These are phyloP conservation scores for Endotricha flammealis DNA, from an alignment of 2,888 invertebrate species.

Conservation along the genomic window DNA sequence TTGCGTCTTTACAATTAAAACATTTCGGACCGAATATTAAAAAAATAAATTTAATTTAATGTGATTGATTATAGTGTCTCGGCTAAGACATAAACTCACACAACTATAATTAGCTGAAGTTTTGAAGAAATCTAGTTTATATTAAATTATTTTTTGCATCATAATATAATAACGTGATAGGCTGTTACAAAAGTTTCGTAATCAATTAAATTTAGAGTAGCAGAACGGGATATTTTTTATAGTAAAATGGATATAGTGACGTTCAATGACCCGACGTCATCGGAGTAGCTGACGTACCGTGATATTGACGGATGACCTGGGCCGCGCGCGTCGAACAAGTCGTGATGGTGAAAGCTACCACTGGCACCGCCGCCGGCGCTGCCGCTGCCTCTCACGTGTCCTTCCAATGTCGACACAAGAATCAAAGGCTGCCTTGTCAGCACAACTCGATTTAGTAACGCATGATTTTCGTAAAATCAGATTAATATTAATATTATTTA, in stretches of 20 bases:
- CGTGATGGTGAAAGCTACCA: slow-evolving; percentile 22
- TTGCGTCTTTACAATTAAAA: no score
- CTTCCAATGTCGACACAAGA: slow-evolving; percentile 12
- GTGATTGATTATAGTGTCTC: no score
- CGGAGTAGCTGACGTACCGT: slow-evolving; percentile 16
- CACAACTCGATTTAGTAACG: slow-evolving; percentile 1
- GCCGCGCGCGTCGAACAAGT: slow-evolving; percentile 5
- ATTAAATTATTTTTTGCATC: no score
- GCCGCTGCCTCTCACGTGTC: slow-evolving; percentile 12
- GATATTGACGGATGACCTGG: slow-evolving; percentile 20
- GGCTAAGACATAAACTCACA: no score
- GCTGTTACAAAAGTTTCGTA: no score
- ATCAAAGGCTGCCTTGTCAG: background rate
- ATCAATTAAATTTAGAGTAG: slow-evolving; percentile 1
- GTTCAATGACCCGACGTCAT: slow-evolving; percentile 11
- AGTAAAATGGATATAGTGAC: background rate
- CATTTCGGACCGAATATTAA: no score
- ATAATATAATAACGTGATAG: no score
- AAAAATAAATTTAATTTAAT: no score
- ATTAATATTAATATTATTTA: no score
- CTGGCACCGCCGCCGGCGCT: slow-evolving; percentile 1
- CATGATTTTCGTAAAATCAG: background rate
- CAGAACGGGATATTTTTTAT: slow-evolving; percentile 1
- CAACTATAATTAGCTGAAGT: no score
- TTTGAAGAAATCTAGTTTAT: no score